These are phyloP conservation scores for Isoperla grammatica DNA, from an alignment of 2,888 invertebrate genomes.

Conservation along the genomic window DNA sequence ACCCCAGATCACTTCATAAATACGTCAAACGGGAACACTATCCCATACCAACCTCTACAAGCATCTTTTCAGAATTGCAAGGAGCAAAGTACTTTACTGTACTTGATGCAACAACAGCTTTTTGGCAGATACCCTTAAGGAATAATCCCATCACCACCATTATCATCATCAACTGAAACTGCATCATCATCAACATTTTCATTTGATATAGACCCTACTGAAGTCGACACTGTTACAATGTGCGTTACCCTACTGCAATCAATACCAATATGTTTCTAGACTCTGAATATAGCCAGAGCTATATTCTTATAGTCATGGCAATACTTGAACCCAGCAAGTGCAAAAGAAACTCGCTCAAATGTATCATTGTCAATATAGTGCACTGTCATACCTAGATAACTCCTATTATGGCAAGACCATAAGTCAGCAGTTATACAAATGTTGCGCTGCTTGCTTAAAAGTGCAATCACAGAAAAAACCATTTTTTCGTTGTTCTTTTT, in stretches of 20 bases:
- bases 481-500: not conserved
- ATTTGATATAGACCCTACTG: too few relatives aligned
- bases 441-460: not conserved
- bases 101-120: constrained; percentile 10
- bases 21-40: not conserved
- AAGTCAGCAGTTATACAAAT: constrained; percentile 26
- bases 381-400: constrained; percentile 21
- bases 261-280: too few relatives aligned
- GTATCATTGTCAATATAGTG: constrained; percentile 21
- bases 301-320: constrained; percentile 24
- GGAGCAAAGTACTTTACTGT: not conserved
- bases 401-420: constrained; percentile 21
- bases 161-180: too few relatives aligned
- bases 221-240: constrained; percentile 20
- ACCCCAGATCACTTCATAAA: not conserved
- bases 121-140: constrained; percentile 34
- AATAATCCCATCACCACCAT: too few relatives aligned
- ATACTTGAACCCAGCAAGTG: constrained; percentile 25
- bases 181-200: too few relatives aligned
- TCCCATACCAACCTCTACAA: not conserved
- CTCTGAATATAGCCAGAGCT: constrained; percentile 1
- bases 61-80: not conserved
- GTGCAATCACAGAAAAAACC: not conserved
- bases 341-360: constrained; percentile 20
- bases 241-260: constrained; percentile 19